phyloP scores from a whole-genome alignment of 2,113 vertebrate genomes.

The Mesoclemmys tuberculata region DNA sequence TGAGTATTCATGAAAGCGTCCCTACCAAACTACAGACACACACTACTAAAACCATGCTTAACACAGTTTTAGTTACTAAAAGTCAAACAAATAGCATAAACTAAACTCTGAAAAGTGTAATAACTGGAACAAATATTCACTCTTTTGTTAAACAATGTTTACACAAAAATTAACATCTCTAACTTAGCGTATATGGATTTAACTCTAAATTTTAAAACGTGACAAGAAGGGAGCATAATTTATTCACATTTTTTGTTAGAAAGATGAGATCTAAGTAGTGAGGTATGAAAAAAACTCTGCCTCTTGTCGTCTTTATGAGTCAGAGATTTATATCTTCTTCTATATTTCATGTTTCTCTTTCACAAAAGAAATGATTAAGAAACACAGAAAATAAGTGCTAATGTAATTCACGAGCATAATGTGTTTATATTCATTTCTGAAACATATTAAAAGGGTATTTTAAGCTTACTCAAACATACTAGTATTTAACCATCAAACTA shows the following conservation, averaged over 20 bases:
- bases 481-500: background rate
- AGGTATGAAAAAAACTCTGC: background rate
- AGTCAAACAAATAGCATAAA: background rate
- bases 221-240: background rate
- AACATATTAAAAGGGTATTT: background rate
- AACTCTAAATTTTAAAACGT: background rate
- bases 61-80: fast-evolving
- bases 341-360: background rate
- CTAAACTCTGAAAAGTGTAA: background rate
- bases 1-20: background rate
- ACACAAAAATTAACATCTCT: fast-evolving
- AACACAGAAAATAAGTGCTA: background rate
- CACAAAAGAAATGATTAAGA: background rate
- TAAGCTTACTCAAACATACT: background rate
- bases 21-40: background rate
- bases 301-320: background rate
- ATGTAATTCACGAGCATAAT: background rate
- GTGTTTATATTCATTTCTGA: background rate
- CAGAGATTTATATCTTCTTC: background rate
- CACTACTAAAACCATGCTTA: background rate
- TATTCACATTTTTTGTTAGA: background rate
- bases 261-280: fast-evolving
- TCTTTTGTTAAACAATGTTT: background rate
- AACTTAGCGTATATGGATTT: fast-evolving
- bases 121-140: fast-evolving